Percentiles rank a stretch among this genome's conserved stretches.
These are phyloP conservation scores for Neodiprion fabricii DNA, from an alignment of 1,140 invertebrate species.

Conservation along the genomic window DNA sequence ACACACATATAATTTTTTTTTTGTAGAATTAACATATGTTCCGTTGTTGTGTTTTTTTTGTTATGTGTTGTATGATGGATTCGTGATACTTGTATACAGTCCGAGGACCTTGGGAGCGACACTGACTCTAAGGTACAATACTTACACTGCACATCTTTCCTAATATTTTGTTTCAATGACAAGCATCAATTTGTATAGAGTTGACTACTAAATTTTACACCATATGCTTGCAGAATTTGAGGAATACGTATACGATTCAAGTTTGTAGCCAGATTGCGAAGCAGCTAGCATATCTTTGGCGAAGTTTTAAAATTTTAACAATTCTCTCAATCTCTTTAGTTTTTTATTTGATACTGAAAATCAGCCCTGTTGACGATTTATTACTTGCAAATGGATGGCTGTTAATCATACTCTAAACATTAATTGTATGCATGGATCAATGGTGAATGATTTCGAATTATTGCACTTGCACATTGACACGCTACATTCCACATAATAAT, in stretches of 20 bases:
- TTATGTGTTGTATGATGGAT: not conserved
- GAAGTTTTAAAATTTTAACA: not conserved
- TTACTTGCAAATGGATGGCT: not conserved
- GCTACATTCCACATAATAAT: not conserved
- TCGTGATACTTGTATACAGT: not conserved
- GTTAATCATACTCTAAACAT: not conserved
- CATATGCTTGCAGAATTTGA: no score
- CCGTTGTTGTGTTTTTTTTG: not conserved
- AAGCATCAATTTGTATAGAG: not conserved
- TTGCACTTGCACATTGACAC: conserved; percentile 5
- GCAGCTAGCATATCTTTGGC: no score
- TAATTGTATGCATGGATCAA: not conserved
- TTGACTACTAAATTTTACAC: no score
- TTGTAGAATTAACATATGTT: not conserved
- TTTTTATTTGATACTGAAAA: not conserved
- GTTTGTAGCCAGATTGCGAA: no score
- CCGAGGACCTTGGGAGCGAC: not conserved
- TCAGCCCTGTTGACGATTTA: not conserved
- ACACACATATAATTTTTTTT: not conserved
- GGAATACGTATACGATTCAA: no score
- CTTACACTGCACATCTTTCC: not conserved
- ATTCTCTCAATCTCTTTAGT: not conserved
- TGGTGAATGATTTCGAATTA: not conserved
- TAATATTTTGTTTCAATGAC: not conserved
- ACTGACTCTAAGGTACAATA: not conserved